Evolutionary conservation across 2,888 invertebrate species (phyloP), one percentile per base, ranked within the genome.

Genomic region (Drosophila nigritarsus): DNA sequence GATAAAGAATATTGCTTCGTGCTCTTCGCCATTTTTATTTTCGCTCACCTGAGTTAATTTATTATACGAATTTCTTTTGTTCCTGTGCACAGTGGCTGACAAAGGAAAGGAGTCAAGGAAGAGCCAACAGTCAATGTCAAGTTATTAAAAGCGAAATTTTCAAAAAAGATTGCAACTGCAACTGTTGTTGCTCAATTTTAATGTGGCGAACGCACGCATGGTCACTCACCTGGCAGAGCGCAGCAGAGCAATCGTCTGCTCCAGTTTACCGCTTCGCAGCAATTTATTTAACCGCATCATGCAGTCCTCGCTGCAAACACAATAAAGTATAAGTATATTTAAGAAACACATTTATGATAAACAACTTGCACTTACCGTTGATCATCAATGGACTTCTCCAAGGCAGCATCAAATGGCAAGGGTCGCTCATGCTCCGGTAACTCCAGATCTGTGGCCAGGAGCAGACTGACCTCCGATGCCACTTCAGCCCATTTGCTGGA

Each of bases 391-490:
- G 96, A 95, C 45, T 95, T 94, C 80, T 98, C 97, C 6, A 97
- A 96, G 1, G 97, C 95, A 18, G 97, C 97, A 93, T 98, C 98
- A 91, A 98, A 98, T 0, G 98, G 98, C 69, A 96, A 94, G 1
- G 95, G 95, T 80, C 95, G 94, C 49, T 94, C 94, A 8, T 93
- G 92, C 60, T 94, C 93, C 0, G 89, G 80, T 45, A 93, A 59
- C 65, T 89, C 80, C 50, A 92, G 59, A 18, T 94, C 94, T 20
- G 94, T 93, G 59, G 94, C 93, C 65, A 96, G 92, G 2, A 95
- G 94, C 8, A 93, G 94, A 18, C 95, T 94, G 51, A 96, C 85
- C 90, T 95, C 95, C n/a, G 94, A 93, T 13, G 95, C 94, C 45
- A 95, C 91, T 80, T 95, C 95, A 74, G 96, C 96, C 96, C 97